phyloP scores from a whole-genome alignment of 2,113 vertebrate species.

The Tupaia chinensis region DNA sequence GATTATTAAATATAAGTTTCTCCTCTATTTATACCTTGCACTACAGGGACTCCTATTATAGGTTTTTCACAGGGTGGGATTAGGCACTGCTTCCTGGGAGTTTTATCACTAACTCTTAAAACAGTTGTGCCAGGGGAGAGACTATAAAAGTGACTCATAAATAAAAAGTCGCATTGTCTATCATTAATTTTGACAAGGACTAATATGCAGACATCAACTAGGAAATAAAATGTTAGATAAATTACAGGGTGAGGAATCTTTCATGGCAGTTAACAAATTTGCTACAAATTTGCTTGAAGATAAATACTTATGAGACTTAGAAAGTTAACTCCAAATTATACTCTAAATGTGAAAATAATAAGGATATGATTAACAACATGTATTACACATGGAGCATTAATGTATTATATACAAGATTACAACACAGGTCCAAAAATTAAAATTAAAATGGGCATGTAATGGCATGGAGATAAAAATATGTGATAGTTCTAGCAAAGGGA shows the following conservation, averaged over 20 bases:
- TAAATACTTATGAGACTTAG: background rate
- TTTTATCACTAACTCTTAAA: background rate
- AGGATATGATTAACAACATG: background rate
- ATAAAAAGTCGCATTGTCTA: background rate
- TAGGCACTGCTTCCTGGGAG: too few relatives aligned
- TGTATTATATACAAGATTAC: background rate
- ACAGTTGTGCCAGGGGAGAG: background rate
- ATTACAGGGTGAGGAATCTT: background rate
- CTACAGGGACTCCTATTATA: too few relatives aligned
- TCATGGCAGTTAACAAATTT: background rate
- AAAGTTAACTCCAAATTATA: background rate
- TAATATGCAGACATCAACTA: background rate
- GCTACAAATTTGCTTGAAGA: background rate
- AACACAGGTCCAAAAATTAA: background rate
- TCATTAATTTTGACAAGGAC: background rate
- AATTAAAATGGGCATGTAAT: background rate
- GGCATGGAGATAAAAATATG: background rate
- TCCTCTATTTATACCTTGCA: too few relatives aligned
- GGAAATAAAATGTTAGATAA: background rate
- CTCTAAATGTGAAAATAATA: background rate
- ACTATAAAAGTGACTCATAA: background rate
- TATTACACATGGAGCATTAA: background rate
- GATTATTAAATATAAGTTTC: background rate
- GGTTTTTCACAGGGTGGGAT: too few relatives aligned
- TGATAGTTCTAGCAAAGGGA: background rate